Conservation (phyloP, 1,140 invertebrate genomes). For the Drosophila tristis region DNA sequence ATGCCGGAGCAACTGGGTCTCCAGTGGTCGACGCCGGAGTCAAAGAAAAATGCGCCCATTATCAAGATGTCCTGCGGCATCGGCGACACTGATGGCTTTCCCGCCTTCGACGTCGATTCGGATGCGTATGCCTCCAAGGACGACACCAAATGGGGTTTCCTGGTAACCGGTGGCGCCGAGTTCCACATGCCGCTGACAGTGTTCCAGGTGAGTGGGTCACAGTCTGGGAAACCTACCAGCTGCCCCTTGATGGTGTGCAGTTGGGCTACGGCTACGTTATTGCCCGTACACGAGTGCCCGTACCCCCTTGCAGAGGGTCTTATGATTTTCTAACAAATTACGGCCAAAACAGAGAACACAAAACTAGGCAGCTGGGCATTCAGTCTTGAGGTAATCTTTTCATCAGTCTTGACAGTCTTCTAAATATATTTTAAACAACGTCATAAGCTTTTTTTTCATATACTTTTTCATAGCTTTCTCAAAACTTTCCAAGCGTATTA, state of each 20-base stretch:
- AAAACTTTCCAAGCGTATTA: not conserved
- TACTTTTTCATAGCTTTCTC: constrained; percentile 8
- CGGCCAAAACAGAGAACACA: not conserved
- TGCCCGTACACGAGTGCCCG: too few species aligned
- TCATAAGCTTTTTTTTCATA: too few species aligned
- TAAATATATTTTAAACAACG: not conserved
- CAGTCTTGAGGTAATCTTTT: not conserved
- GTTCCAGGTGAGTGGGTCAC: constrained; percentile 88
- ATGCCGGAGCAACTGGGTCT: constrained; percentile 67
- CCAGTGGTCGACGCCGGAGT: constrained; percentile 64
- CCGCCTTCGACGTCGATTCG: constrained; percentile 79
- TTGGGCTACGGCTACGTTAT: not conserved
- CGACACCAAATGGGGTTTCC: constrained; percentile 90
- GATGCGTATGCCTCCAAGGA: constrained; percentile 74
- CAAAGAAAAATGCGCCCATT: constrained; percentile 71
- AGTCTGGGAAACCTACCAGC: too few species aligned
- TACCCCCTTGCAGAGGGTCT: not conserved
- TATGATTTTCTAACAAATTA: not conserved
- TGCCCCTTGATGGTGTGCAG: not conserved
- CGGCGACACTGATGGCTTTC: constrained; percentile 81
- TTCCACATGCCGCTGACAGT: constrained; percentile 92
- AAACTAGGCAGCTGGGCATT: not conserved
- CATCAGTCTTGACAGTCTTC: too few species aligned
- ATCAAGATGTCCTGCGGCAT: constrained; percentile 82
- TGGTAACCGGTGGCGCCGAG: constrained; percentile 92